phyloP scores from a whole-genome alignment of 2,797 vertebrate genomes.

The Echiichthys vipera region DNA sequence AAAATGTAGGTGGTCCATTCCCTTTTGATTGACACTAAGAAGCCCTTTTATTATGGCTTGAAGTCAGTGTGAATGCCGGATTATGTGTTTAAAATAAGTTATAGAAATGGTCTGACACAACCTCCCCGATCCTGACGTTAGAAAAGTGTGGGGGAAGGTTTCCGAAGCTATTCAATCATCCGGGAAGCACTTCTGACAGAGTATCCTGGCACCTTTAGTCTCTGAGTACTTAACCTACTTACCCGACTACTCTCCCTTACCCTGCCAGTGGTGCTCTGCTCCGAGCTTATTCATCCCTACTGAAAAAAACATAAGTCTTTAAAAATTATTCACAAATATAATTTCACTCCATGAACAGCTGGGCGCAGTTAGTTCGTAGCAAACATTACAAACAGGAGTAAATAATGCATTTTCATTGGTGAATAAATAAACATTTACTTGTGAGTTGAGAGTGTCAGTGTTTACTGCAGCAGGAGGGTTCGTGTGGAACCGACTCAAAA shows the following conservation, averaged over 20 bases:
- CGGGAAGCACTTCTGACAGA: not conserved
- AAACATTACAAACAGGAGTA: not conserved
- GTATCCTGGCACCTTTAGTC: not conserved
- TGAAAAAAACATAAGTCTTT: not conserved
- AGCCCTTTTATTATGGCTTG: not conserved
- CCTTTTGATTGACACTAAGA: not conserved
- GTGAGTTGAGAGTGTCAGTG: not conserved
- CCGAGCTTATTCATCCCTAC: not conserved
- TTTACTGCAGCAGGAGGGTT: slow-evolving; percentile 1
- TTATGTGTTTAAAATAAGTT: not conserved
- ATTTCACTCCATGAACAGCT: not conserved
- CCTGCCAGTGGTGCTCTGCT: not conserved
- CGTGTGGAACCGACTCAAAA: not conserved
- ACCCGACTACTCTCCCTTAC: not conserved
- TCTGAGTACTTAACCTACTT: not conserved
- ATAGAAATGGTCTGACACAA: not conserved
- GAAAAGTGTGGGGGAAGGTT: not conserved
- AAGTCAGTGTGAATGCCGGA: not conserved
- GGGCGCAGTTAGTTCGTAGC: not conserved
- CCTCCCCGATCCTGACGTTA: not conserved
- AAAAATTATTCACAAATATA: not conserved
- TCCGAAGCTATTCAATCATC: not conserved
- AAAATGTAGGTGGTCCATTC: too few relatives aligned
- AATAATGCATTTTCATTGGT: not conserved
- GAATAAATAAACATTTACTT: not conserved